Conservation (phyloP, 2,797 vertebrate genomes). For the Enteromius trimaculatus region DNA sequence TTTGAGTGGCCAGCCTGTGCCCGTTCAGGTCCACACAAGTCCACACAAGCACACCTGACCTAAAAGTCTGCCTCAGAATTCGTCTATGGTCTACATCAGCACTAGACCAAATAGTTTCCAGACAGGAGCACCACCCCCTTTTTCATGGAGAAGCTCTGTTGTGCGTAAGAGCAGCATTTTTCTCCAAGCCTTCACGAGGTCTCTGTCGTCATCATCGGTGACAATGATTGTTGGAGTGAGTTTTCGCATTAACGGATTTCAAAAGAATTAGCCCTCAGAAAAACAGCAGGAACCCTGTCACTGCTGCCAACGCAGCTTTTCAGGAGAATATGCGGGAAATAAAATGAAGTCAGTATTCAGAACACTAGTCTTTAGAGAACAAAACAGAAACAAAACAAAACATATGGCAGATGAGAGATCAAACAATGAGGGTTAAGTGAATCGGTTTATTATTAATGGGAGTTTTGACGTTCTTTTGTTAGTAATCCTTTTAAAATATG, state of each 20-base stretch:
- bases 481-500: not conserved
- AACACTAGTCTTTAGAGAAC: not conserved
- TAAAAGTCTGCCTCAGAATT: not conserved
- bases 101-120: conserved; percentile 21
- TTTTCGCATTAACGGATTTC: conserved; percentile 36
- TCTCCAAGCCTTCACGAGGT: not conserved
- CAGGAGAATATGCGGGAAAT: not conserved
- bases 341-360: not conserved
- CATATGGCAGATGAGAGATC: conserved; percentile 13
- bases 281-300: not conserved
- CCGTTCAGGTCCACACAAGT: conserved; percentile 11
- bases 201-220: not conserved
- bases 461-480: not conserved
- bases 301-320: not conserved
- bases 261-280: conserved; percentile 20
- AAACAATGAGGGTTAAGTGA: not conserved
- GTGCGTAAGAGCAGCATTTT: not conserved
- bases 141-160: not conserved
- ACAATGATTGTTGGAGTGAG: conserved; percentile 4
- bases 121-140: conserved; percentile 6
- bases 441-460: not conserved
- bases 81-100: conserved; percentile 12
- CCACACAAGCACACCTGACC: conserved; percentile 32
- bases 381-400: not conserved
- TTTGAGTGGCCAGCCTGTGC: not conserved